A percentile compares a stretch with the other conserved stretches of the same genome.
These are phyloP conservation scores for Podocnemis expansa DNA, from an alignment of 2,113 vertebrate species.

Conservation along the genomic window DNA sequence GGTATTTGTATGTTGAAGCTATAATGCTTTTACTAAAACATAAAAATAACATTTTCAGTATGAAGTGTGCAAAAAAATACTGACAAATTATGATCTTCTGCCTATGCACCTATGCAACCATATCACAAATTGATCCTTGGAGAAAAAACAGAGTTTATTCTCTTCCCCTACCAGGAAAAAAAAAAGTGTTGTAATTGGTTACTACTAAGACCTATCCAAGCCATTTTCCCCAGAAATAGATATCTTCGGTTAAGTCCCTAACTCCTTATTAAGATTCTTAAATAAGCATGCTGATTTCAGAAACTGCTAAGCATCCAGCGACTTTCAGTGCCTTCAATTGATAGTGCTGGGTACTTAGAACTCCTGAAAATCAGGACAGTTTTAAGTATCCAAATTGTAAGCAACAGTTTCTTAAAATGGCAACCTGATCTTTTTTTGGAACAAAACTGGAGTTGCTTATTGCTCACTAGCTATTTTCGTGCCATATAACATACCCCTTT, in stretches of 20 bases:
- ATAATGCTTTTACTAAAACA: background rate
- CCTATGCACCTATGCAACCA: background rate
- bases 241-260: background rate
- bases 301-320: background rate
- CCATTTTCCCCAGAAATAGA: background rate
- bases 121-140: background rate
- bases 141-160: background rate
- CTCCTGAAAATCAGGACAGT: background rate
- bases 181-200: background rate
- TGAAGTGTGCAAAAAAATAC: background rate
- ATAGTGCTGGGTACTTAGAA: background rate
- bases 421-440: background rate
- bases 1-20: background rate
- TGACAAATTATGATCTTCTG: background rate
- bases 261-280: background rate
- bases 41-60: background rate
- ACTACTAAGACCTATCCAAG: background rate
- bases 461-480: background rate
- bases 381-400: background rate
- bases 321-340: background rate
- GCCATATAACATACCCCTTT: background rate
- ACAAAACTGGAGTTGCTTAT: background rate
- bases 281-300: background rate
- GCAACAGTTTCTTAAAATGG: background rate
- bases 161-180: background rate